Evolutionary conservation across 2,888 invertebrate genomes (phyloP), one percentile per base, ranked within the genome.

Genomic region (Pterostichus madidus): DNA sequence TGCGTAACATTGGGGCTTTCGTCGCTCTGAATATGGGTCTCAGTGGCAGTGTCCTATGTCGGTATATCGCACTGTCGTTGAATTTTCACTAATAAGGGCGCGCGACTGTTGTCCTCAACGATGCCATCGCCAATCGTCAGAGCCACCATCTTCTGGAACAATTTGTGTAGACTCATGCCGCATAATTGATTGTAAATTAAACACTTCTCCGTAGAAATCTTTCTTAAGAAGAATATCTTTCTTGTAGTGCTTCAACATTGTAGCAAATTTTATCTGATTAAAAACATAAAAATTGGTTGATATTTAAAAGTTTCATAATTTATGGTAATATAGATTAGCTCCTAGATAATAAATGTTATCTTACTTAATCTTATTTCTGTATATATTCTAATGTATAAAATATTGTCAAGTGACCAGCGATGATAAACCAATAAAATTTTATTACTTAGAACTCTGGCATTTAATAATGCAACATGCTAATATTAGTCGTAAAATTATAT

Each of bases 11-110:
- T 7, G 39, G 46, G 11, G 49, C 49, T 0, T n/a, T 3, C 13
- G 49, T 49, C 49, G 49, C 3, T 5, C 49, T 49, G 49, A n/a
- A 49, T 49, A 49, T 49, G 49, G 49, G 0, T 49, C n/a, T 13
- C 49, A 49, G 49, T 49, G 49, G 49, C 49, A 49, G 49, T 49
- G 49, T 49, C 49, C 49, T 5, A 64, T 32, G 32, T 64, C 32
- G 8, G 13, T 35, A 64, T 35, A 64, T 13, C 7, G 35, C 35
- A 64, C 35, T n/a, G 35, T 64, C 32, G 11, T 5, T 64, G 64
- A 35, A 64, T 64, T 64, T 64, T 64, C 64, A 64, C 64, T n/a
- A 64, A 64, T 64, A 64, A 64, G 64, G 35, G n/a, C 13, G 32
- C 64, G 35, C 13, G n/a, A 31, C 13, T 13, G 64, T 64, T 35